Conservation (phyloP, 2,888 invertebrate genomes). For the Augiades crinisus region DNA sequence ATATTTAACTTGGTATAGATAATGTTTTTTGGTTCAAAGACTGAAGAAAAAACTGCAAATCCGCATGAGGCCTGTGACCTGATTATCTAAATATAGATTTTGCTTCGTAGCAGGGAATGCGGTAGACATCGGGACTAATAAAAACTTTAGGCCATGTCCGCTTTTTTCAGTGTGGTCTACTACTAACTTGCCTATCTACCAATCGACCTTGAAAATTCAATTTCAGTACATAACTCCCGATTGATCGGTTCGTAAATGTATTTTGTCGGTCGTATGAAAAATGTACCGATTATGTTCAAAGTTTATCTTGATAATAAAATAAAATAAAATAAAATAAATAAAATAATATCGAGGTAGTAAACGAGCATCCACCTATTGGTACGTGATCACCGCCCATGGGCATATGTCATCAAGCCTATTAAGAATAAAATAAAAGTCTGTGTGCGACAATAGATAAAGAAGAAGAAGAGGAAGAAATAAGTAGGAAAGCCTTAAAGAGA, state of each 20-base stretch:
- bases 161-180: constrained; percentile 9
- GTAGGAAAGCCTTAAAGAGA: no score
- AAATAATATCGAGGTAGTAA: no score
- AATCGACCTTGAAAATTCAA: constrained; percentile 4
- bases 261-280: constrained; percentile 2
- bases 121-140: constrained; percentile 1
- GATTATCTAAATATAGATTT: background rate
- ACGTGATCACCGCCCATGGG: no score
- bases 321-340: no score
- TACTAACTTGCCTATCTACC: background rate
- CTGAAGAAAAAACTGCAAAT: background rate
- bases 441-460: no score
- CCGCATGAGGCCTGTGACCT: background rate
- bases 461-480: no score
- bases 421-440: no score
- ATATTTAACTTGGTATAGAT: no score
- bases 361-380: no score
- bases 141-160: constrained; percentile 3
- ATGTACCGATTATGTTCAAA: background rate
- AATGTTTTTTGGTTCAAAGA: background rate
- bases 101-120: constrained; percentile 1
- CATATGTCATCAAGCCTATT: no score
- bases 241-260: background rate
- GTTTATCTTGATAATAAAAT: no score
- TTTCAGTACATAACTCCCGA: constrained; percentile 1